These are phyloP conservation scores for Pheucticus melanocephalus DNA, from an alignment of 2,113 vertebrate species.

Conservation along the genomic window DNA sequence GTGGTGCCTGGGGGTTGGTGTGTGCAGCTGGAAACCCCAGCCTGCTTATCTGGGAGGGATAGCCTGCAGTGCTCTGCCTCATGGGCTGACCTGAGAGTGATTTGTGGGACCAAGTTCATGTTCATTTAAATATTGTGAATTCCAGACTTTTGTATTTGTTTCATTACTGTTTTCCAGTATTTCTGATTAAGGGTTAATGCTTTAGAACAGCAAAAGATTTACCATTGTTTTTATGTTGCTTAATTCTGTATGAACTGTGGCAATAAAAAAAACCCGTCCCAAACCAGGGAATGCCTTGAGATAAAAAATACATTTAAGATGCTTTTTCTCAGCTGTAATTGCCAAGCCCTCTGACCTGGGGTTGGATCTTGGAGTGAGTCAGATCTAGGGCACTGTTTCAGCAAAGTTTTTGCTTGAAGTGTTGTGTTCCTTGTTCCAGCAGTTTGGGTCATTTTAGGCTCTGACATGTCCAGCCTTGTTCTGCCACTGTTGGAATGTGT, in stretches of 20 bases:
- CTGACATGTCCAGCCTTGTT: background rate
- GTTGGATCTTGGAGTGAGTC: background rate
- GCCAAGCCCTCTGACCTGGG: background rate
- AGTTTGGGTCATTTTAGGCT: background rate
- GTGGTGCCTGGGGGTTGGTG: background rate
- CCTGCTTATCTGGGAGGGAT: fast-evolving
- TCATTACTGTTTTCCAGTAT: background rate
- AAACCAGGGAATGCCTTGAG: background rate
- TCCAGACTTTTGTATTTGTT: background rate
- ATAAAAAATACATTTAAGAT: background rate
- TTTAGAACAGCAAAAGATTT: background rate
- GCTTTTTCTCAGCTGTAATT: background rate
- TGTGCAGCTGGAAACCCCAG: background rate
- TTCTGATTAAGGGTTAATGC: background rate
- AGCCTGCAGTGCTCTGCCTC: background rate
- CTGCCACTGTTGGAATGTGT: background rate
- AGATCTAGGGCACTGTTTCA: background rate
- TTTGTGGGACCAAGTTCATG: background rate
- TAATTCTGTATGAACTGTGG: background rate
- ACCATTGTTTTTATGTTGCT: background rate
- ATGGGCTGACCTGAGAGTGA: fast-evolving
- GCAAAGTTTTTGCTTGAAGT: background rate
- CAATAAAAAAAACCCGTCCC: background rate
- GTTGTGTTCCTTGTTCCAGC: background rate
- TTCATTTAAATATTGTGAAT: background rate